Base-by-base conservation (phyloP, 2,888 invertebrate species). In the Himalopsyche kuldschensis region DNA sequence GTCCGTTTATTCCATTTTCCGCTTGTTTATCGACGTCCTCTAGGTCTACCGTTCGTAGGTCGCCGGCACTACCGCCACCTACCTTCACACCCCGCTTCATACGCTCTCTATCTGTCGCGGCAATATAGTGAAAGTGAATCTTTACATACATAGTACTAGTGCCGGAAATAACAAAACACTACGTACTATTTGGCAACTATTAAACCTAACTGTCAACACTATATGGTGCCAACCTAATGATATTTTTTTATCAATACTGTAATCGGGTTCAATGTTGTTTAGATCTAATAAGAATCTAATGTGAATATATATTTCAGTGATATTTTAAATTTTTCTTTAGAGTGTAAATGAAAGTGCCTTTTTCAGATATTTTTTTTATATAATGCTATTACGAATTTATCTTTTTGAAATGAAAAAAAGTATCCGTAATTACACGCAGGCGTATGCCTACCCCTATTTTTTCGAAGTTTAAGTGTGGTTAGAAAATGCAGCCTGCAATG, bases 21-120 rank as follows among this genome's bases (percentile, higher is more conserved):
- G 89, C 90, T 88, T 89, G 89, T 90, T 91, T 90, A 90, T 90
- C 90, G 89, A 87, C 88, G 89, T 89, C 90, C 89, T 89, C 90
- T 90, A 88, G 88, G 89, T 88, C 89, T 89, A 89, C 90, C 90
- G 89, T 91, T 90, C 90, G 90, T 69, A 69, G 87, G 30, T 47
- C 77, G 48, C 55, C 63, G 47, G 75, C 82, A 30, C 82, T 77
- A 35, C 75, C 79, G 75, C 80, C 82, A 17, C 69, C 78, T 48
- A 32, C 47, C 69, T 35, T 76, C 79, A 20, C 75, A n/a, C 69
- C 78, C 80, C 78, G 30, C 79, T 32, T 35, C 55, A 17, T 30
- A 24, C 79, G 55, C 63, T 48, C 35, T 63, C 48, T 55, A 48
- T 30, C 55, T 46, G 30, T 55, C 77, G 75, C 81, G 48, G 55